Evolutionary conservation across 37 sponge, comb jelly and placozoan genomes (phyloP), one percentile per base, ranked within the genome.

Genomic region (Hormiphora californensis): DNA sequence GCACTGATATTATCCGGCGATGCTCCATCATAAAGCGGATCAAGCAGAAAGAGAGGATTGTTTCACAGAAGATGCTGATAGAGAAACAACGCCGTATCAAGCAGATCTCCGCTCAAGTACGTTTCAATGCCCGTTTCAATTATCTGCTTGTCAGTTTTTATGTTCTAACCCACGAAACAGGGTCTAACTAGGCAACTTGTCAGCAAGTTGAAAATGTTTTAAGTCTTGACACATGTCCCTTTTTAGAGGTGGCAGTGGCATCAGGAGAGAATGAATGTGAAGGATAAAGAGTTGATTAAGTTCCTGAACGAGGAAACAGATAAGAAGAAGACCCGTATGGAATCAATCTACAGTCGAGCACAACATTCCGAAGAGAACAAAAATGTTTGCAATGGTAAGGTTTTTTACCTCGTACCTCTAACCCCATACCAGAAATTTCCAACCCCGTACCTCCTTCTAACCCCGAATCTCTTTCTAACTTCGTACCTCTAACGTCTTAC

Each of bases 241-340:
- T 11, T 28, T 15, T 46, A 73, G 81, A 73, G 43, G 12, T 28
- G 40, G 23, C 27, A 36, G 8, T 73, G 81, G 81, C 81, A 73
- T 28, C 40, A 73, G 38, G 81, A 73, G 44, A 38, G 81, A 28
- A 73, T 73, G 81, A 7, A 73, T 5, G 81, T 46, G 0, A 73
- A 73, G 23, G 81, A 73, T 21, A 46, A 73, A 32, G 81, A 73
- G 25, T 43, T 73, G 81, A 33, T 73, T 4, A 73, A 73, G 23
- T 73, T 73, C 44, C 44, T 73, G 1, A 46, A 73, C 25, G 30
- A 40, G 25, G 9, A 40, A 23, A 73, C 40, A n/a, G 23, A 32
- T 4, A 39, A 33, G 44, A 33, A 73, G 25, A 28, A 43, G 5
- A 22, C 39, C 11, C 43, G 81, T 23, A 73, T 43, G 44, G n/a